Evolutionary conservation across 2,888 invertebrate species (phyloP).

Genomic region (Sisyra terminalis): DNA sequence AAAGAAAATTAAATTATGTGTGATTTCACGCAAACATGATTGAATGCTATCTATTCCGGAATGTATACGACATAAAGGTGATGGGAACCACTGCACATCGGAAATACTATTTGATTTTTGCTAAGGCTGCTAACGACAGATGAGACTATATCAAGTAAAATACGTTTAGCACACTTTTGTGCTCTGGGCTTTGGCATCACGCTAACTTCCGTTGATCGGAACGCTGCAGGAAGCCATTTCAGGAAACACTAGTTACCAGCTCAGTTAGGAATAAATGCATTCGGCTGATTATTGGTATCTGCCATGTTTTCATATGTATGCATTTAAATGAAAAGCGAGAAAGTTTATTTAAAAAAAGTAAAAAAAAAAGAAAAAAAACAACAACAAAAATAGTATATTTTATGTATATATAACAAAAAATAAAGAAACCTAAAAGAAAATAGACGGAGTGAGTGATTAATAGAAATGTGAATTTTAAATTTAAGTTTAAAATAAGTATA

Average conservation of each 20-base stretch:
- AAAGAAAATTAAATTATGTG: too few relatives aligned
- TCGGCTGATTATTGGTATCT: not conserved
- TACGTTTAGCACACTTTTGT: too few relatives aligned
- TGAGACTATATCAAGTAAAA: too few relatives aligned
- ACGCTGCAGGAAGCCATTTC: conserved; percentile 2
- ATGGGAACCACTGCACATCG: not conserved
- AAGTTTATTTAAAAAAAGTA: conserved; percentile 5
- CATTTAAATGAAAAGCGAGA: conserved; percentile 6
- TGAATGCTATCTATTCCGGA: too few relatives aligned
- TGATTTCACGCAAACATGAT: too few relatives aligned
- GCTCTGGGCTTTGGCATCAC: not conserved
- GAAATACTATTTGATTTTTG: not conserved
- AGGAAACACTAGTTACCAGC: conserved; percentile 8
- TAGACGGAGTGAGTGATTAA: not conserved
- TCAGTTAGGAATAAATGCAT: conserved; percentile 4
- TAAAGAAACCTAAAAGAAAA: conserved; percentile 3
- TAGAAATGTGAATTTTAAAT: too few relatives aligned
- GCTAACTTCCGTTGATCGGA: conserved; percentile 8
- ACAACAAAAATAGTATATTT: conserved; percentile 4
- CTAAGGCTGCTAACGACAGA: too few relatives aligned
- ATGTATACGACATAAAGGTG: too few relatives aligned
- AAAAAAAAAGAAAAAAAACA: too few relatives aligned
- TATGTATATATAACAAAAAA: not conserved
- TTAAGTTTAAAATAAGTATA: not conserved
- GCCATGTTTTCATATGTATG: conserved; percentile 3